A percentile compares a stretch with the other conserved stretches of the same genome.
phyloP scores from a whole-genome alignment of 2,888 invertebrate species.

The Amphipoea oculea region DNA sequence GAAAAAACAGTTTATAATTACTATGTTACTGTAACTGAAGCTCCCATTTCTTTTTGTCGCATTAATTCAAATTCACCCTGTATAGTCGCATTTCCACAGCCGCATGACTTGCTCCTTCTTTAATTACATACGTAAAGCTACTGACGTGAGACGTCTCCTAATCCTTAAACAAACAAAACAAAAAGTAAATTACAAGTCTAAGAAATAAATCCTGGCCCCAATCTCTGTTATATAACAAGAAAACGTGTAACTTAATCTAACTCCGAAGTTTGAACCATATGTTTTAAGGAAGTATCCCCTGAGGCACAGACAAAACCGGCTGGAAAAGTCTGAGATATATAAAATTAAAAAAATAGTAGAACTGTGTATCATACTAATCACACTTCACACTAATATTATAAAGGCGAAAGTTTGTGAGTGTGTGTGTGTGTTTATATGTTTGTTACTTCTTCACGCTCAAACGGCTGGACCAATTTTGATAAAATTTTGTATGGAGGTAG shows the following conservation, averaged over 20 bases:
- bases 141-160: background rate
- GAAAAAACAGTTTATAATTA: too few species aligned
- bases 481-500: too few species aligned
- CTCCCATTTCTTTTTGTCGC: too few species aligned
- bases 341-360: background rate
- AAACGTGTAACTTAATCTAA: slow-evolving; percentile 21
- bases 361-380: background rate
- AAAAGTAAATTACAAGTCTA: slow-evolving; percentile 10
- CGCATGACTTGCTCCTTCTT: background rate
- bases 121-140: slow-evolving; percentile 1
- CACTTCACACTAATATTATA: too few species aligned
- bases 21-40: too few species aligned
- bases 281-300: background rate
- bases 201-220: slow-evolving; percentile 14
- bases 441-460: too few species aligned
- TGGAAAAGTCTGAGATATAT: background rate
- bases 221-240: slow-evolving; percentile 10
- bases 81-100: too few species aligned
- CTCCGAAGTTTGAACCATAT: slow-evolving; percentile 12
- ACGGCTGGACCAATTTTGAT: too few species aligned
- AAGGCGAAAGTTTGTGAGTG: too few species aligned
- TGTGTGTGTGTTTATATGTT: too few species aligned
- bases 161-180: background rate
- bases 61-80: too few species aligned
- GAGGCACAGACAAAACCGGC: background rate